Evolutionary conservation across 1,140 invertebrate species (phyloP).

Genomic region (Drosophila sturtevanti): DNA sequence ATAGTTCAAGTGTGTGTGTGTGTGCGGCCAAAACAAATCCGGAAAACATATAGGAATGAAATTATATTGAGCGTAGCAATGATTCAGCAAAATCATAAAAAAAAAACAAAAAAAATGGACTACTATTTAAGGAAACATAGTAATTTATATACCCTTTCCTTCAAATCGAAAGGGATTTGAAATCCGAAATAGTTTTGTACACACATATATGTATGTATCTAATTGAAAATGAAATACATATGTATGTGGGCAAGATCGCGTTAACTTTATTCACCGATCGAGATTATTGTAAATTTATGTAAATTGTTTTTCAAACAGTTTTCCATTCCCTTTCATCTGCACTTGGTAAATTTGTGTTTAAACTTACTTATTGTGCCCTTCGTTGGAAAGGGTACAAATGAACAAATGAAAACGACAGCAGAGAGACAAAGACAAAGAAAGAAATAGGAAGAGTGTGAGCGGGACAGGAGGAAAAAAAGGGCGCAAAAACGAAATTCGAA

Average conservation of each 20-base stretch:
- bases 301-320: too few species aligned
- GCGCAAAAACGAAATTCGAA: slow-evolving; percentile 33
- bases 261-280: too few species aligned
- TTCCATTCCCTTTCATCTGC: too few species aligned
- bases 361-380: not conserved
- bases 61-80: slow-evolving; percentile 49
- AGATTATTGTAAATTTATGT: too few species aligned
- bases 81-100: slow-evolving; percentile 62
- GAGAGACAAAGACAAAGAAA: slow-evolving; percentile 15
- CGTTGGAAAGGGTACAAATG: not conserved
- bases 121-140: not conserved
- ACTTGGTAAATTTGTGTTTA: too few species aligned
- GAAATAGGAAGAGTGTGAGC: not conserved
- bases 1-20: slow-evolving; percentile 33
- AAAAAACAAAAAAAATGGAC: slow-evolving; percentile 39
- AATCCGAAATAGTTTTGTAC: too few species aligned
- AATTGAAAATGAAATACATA: too few species aligned
- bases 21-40: slow-evolving; percentile 38
- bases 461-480: slow-evolving; percentile 6
- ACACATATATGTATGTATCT: too few species aligned
- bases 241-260: too few species aligned
- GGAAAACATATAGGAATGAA: slow-evolving; percentile 20
- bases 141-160: not conserved
- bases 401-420: slow-evolving; percentile 49
- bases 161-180: not conserved